Conservation (phyloP, 1,140 invertebrate genomes). For the Philopotamus ludificatus region DNA sequence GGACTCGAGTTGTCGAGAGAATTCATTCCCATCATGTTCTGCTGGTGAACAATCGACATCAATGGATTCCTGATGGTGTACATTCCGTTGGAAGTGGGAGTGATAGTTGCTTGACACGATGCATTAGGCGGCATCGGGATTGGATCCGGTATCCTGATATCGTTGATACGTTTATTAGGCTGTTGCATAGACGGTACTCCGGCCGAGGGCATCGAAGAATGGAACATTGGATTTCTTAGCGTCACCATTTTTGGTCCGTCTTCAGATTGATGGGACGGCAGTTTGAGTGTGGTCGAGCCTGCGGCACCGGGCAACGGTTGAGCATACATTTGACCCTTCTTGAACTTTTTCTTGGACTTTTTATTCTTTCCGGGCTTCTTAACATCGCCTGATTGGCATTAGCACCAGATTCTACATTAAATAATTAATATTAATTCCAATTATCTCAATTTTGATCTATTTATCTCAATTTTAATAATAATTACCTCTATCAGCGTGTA, state of each 20-base stretch:
- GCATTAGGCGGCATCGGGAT: conserved; percentile 52
- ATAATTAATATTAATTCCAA: not conserved
- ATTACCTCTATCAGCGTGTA: conserved; percentile 39
- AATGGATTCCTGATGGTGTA: conserved; percentile 76
- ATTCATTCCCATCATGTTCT: conserved; percentile 46
- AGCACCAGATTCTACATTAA: too few species aligned
- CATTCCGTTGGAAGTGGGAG: conserved; percentile 63
- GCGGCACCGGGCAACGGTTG: conserved; percentile 24
- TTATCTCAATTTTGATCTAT: not conserved
- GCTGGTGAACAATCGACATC: conserved; percentile 55
- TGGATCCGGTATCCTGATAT: conserved; percentile 49
- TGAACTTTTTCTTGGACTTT: conserved; percentile 53
- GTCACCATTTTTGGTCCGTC: conserved; percentile 70
- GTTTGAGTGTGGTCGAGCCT: too few species aligned
- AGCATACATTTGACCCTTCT: conserved; percentile 44
- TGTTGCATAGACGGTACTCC: conserved; percentile 55
- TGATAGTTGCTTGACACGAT: conserved; percentile 54
- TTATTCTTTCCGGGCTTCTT: conserved; percentile 36
- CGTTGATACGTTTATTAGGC: conserved; percentile 64
- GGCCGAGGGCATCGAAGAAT: conserved; percentile 50
- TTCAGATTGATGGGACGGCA: conserved; percentile 30
- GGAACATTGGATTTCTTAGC: conserved; percentile 72
- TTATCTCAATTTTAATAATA: not conserved
- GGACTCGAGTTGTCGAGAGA: conserved; percentile 41
- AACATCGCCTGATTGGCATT: not conserved